Base-by-base conservation (phyloP, 2,113 vertebrate species). In the Chamaetylas fuelleborni region DNA sequence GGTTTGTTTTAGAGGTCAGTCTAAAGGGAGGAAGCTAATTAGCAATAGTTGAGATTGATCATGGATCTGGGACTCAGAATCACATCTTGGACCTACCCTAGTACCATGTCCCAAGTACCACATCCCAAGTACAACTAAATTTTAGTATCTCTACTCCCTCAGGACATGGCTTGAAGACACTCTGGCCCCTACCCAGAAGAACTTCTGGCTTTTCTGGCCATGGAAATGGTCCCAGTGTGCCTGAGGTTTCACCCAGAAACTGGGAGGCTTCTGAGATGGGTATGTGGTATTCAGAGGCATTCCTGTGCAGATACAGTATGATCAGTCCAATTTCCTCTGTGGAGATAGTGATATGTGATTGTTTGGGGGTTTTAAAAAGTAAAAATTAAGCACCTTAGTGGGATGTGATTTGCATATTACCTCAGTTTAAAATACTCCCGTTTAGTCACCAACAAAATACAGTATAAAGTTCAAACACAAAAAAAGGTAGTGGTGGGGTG, bases 381-480 rank as follows among this genome's bases (percentile, higher is more conserved):
- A 3, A 81, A 8, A 76, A 70, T 77, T 70, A 54, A 82, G 6
- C 14, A 62, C 14, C 54, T 80, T 61, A 62, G 18, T 54, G 56
- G 12, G 22, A 56, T 74, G 24, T 53, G 34, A 64, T 56, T 81
- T 81, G 25, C 40, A 40, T 66, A 34, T 62, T 85, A 29, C 14
- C 51, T 82, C 14, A 33, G 11, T 82, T 92, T 77, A 58, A 92
- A 93, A 54, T 57, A 18, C 4, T 47, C 9, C 34, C 73, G 9
- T 65, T 82, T 72, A 95, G 66, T 72, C 54, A 85, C 23, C 26
- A 77, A 48, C 77, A 88, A 90, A 92, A 62, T 20, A n/a, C 5
- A 10, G 88, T 16, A n/a, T 60, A 28, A 86, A 91, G 17, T 91
- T 94, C 74, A 91, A 95, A 92, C n/a, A 65, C 38, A 83, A 29